phyloP scores from a whole-genome alignment of 2,888 invertebrate genomes.

The Camponotus fellah region DNA sequence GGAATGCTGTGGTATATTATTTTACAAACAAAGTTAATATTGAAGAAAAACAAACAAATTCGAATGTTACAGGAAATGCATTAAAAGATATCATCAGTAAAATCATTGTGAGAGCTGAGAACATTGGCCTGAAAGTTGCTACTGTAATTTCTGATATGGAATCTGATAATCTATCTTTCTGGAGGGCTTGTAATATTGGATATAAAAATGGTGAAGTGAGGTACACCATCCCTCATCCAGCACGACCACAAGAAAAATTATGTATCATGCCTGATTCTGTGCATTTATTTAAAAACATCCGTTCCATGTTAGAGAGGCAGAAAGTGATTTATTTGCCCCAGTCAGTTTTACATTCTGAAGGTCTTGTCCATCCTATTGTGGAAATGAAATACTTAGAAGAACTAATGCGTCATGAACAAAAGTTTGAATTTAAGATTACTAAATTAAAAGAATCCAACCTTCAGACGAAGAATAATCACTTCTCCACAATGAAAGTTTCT shows the following conservation, averaged over 20 bases:
- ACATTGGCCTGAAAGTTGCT: background rate
- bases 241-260: background rate
- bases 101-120: background rate
- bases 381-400: background rate
- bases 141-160: background rate
- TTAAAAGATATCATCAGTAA: conserved; percentile 1
- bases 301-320: conserved; percentile 2
- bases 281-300: conserved; percentile 7
- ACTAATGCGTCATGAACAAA: background rate
- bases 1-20: conserved; percentile 9
- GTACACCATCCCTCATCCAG: background rate
- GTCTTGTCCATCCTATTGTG: background rate
- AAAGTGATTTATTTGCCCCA: background rate
- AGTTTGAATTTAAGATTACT: background rate
- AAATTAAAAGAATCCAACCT: background rate
- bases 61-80: background rate
- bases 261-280: conserved; percentile 2
- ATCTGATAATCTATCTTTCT: background rate
- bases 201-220: background rate
- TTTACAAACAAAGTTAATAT: background rate
- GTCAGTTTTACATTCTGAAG: background rate
- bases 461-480: background rate
- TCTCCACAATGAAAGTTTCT: background rate
- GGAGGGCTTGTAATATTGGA: conserved; percentile 4
- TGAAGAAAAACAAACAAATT: background rate